phyloP scores from a whole-genome alignment of 64 coral and sea anemone species.

The Stylophora pistillata region DNA sequence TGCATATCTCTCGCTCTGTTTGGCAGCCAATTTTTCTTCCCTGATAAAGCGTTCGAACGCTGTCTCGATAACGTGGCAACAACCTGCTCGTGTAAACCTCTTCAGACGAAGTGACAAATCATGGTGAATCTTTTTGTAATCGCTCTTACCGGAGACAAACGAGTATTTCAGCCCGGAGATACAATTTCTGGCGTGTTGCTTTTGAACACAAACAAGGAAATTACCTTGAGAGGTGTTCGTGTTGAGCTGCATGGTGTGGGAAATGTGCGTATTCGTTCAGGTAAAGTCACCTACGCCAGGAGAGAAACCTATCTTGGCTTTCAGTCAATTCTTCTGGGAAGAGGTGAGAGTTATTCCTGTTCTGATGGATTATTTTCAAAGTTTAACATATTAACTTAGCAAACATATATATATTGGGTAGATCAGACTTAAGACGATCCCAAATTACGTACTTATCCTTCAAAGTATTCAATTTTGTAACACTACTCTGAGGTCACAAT shows the following conservation, averaged over 20 bases:
- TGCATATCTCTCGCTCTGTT: not conserved
- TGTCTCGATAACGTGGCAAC: not conserved
- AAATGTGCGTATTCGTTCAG: constrained; percentile 27
- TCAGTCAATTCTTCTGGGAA: constrained; percentile 11
- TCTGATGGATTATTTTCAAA: too few species aligned
- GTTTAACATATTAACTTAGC: not conserved
- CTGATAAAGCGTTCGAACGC: not conserved
- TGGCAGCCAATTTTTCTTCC: not conserved
- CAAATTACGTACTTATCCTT: too few species aligned
- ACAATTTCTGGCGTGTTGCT: constrained; percentile 18
- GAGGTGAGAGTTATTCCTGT: not conserved
- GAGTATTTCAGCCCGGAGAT: constrained; percentile 20
- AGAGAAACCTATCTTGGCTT: not conserved
- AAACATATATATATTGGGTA: too few species aligned
- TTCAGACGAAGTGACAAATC: not conserved
- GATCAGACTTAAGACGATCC: too few species aligned
- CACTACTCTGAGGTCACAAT: too few species aligned
- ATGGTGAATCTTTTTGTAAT: constrained; percentile 32
- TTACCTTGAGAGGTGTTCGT: constrained; percentile 5
- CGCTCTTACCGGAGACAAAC: constrained; percentile 19
- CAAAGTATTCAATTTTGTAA: too few species aligned
- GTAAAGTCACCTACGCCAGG: constrained; percentile 27
- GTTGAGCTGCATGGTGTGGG: constrained; percentile 25
- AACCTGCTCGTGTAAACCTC: not conserved
- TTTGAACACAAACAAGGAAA: constrained; percentile 25